A percentile compares a stretch with the other conserved stretches of the same genome.
These are phyloP conservation scores for Ceyx melanurus DNA, from an alignment of 2,113 vertebrate genomes.

Conservation along the genomic window DNA sequence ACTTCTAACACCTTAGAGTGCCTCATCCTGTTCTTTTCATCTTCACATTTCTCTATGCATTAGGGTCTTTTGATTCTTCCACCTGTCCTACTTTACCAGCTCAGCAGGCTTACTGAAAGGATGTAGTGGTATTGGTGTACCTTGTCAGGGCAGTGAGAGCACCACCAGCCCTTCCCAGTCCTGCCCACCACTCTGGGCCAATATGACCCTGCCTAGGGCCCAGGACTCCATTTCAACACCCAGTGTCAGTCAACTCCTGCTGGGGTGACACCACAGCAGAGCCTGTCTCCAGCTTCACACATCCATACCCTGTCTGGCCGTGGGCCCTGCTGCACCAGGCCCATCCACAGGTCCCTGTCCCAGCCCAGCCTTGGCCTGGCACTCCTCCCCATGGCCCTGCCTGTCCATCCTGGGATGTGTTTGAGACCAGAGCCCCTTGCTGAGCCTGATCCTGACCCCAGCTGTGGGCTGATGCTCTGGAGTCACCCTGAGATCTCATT, in stretches of 20 bases:
- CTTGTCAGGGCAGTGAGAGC: background rate
- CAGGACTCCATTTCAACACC: background rate
- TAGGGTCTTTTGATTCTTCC: background rate
- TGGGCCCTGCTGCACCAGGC: background rate
- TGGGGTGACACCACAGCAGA: rapidly evolving
- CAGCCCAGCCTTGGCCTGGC: background rate
- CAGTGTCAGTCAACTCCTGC: background rate
- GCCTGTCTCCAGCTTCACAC: background rate
- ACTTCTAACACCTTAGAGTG: background rate
- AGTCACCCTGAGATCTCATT: background rate
- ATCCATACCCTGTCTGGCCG: background rate
- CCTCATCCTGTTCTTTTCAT: background rate
- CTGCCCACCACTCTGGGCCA: background rate
- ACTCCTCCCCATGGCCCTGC: background rate
- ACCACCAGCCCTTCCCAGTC: background rate
- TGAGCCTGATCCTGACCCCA: background rate
- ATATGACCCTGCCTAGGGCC: background rate
- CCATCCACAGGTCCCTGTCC: rapidly evolving
- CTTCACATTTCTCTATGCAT: background rate
- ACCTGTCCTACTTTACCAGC: background rate
- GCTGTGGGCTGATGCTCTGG: background rate
- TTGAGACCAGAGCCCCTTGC: background rate
- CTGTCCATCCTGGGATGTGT: background rate
- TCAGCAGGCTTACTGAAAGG: background rate
- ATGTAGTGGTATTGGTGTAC: too few relatives aligned